phyloP scores from a whole-genome alignment of 2,797 vertebrate genomes.

The Myotis findleyi region DNA sequence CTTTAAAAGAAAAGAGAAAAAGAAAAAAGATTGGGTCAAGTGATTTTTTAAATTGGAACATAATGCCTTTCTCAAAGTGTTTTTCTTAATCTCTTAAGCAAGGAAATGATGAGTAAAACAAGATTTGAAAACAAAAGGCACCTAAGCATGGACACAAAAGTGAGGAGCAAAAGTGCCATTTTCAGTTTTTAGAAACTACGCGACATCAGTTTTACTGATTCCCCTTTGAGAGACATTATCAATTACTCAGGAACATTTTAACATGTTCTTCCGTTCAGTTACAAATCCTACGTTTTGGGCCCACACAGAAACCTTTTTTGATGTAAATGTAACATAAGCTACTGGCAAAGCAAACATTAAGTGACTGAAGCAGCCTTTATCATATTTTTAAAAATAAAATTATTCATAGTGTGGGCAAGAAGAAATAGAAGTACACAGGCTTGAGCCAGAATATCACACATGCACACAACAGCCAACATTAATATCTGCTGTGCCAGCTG shows the following conservation, averaged over 20 bases:
- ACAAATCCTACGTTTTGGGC: not conserved
- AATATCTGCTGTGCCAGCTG: conserved; percentile 89
- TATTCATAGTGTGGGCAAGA: conserved; percentile 71
- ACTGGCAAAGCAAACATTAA: conserved; percentile 66
- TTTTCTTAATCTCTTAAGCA: conserved; percentile 27
- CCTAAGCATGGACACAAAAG: not conserved
- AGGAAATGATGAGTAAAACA: conserved; percentile 33
- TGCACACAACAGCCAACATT: conserved; percentile 81
- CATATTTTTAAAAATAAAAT: conserved; percentile 78
- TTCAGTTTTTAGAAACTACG: not conserved
- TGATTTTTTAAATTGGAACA: not conserved
- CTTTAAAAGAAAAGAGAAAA: not conserved
- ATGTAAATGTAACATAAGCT: conserved; percentile 52
- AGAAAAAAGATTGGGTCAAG: not conserved
- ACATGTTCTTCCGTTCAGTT: conserved; percentile 58
- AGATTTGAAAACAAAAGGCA: conserved; percentile 5
- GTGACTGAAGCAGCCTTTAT: conserved; percentile 76
- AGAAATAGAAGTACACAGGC: conserved; percentile 78
- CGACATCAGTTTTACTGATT: conserved; percentile 39
- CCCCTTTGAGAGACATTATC: conserved; percentile 22
- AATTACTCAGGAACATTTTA: conserved; percentile 40
- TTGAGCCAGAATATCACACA: conserved; percentile 79
- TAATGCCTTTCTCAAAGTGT: not conserved
- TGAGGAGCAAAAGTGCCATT: not conserved
- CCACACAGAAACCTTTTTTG: conserved; percentile 45